These are phyloP conservation scores for Embidobia sp. DNA, from an alignment of 2,888 invertebrate species.

Conservation along the genomic window DNA sequence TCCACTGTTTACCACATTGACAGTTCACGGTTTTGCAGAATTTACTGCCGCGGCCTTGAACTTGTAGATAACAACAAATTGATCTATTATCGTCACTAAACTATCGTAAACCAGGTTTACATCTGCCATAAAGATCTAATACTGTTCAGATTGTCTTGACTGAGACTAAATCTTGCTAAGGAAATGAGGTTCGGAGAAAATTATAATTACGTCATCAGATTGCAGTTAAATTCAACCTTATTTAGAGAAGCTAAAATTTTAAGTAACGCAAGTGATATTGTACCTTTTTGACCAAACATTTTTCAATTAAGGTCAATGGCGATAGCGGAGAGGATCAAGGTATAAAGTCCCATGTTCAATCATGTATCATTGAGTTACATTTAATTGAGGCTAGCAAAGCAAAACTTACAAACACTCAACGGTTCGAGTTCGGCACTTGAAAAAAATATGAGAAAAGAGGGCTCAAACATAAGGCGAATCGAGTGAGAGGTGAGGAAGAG, in stretches of 20 bases:
- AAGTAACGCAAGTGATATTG: no score
- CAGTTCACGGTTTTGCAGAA: slow-evolving; percentile 66
- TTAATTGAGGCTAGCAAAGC: slow-evolving; percentile 75
- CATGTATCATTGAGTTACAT: slow-evolving; percentile 79
- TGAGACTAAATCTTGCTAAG: no score
- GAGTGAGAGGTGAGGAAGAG: slow-evolving; percentile 65
- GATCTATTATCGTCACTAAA: slow-evolving; percentile 28
- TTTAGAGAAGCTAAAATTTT: no score
- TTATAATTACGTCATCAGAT: no score
- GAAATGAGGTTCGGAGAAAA: no score
- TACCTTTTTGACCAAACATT: no score
- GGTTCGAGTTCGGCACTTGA: no score
- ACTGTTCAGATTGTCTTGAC: no score
- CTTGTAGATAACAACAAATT: slow-evolving; percentile 58
- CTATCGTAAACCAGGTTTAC: slow-evolving; percentile 1
- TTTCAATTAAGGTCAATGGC: no score
- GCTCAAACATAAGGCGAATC: slow-evolving; percentile 66
- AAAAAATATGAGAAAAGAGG: slow-evolving; percentile 64
- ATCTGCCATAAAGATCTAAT: not conserved
- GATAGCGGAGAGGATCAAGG: slow-evolving; percentile 67
- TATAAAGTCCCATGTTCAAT: slow-evolving; percentile 77
- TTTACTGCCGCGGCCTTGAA: slow-evolving; percentile 76
- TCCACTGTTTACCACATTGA: slow-evolving; percentile 70
- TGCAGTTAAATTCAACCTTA: no score
- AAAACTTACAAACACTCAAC: no score